A percentile compares a stretch with the other conserved stretches of the same genome.
These are phyloP conservation scores for Dicentrarchus labrax DNA, from an alignment of 2,113 vertebrate genomes.

Conservation along the genomic window DNA sequence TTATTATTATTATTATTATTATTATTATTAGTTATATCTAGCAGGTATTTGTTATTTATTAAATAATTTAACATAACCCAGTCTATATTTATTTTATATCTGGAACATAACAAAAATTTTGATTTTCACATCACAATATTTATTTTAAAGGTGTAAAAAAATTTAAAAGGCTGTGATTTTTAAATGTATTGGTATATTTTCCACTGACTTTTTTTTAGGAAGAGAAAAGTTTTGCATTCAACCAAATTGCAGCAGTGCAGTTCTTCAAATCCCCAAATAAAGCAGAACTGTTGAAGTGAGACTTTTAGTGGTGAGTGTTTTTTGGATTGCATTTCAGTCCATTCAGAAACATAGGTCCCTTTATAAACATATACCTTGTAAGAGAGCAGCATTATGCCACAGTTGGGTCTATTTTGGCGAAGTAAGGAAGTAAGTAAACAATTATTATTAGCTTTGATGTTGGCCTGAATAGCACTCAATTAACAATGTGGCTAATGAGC, in stretches of 20 bases:
- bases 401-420: slow-evolving; percentile 74
- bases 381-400: slow-evolving; percentile 69
- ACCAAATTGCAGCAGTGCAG: slow-evolving; percentile 5
- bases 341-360: slow-evolving; percentile 59
- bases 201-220: neutral
- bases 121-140: neutral
- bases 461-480: slow-evolving; percentile 86
- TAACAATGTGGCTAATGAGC: slow-evolving; percentile 88
- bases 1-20: slow-evolving; percentile 39
- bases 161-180: neutral
- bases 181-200: neutral
- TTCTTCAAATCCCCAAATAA: neutral
- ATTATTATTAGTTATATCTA: neutral
- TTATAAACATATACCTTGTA: slow-evolving; percentile 63
- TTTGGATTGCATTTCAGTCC: slow-evolving; percentile 3
- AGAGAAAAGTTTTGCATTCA: neutral
- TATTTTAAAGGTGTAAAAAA: neutral
- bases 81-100: neutral
- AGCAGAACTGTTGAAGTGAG: slow-evolving; percentile 38
- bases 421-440: slow-evolving; percentile 83
- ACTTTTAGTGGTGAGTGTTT: slow-evolving; percentile 48
- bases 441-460: slow-evolving; percentile 87
- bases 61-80: neutral
- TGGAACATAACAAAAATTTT: neutral
- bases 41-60: neutral